Evolutionary conservation across 2,888 invertebrate species (phyloP).

Genomic region (Seladonia tumulorum): DNA sequence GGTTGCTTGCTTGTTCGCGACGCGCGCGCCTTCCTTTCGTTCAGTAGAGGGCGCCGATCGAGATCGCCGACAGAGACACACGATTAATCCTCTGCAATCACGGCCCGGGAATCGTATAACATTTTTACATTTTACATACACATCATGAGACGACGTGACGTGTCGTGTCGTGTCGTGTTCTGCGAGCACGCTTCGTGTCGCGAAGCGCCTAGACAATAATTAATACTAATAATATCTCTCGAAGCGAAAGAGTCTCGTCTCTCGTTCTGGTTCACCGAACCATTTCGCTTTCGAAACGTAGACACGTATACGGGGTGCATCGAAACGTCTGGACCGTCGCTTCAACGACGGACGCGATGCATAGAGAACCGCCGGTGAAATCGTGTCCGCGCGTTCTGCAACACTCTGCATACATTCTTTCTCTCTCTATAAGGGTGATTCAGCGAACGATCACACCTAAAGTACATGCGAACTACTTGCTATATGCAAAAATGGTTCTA

Average conservation of each 20-base stretch:
- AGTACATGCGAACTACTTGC: neutral
- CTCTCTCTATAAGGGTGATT: neutral
- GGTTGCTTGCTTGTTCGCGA: neutral
- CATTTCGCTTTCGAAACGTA: neutral
- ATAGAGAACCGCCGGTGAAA: neutral
- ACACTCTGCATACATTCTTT: neutral
- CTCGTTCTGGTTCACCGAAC: neutral
- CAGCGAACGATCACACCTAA: neutral
- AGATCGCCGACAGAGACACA: neutral
- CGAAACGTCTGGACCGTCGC: neutral
- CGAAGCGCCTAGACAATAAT: neutral
- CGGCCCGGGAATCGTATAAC: neutral
- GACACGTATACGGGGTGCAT: neutral
- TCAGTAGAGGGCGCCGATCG: conserved; percentile 36
- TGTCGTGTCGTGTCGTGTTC: neutral
- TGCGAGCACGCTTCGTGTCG: neutral
- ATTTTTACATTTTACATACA: neutral
- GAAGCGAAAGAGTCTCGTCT: neutral
- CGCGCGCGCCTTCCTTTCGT: conserved; percentile 27
- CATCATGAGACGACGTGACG: neutral
- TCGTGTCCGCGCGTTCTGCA: neutral
- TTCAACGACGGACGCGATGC: neutral
- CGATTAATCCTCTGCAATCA: conserved; percentile 41
- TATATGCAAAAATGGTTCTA: neutral
- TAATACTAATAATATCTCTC: conserved; percentile 4